Percentiles rank a stretch among this genome's conserved stretches.
These are phyloP conservation scores for Malurus alboscapulatus DNA, from an alignment of 2,113 vertebrate genomes.

Conservation along the genomic window DNA sequence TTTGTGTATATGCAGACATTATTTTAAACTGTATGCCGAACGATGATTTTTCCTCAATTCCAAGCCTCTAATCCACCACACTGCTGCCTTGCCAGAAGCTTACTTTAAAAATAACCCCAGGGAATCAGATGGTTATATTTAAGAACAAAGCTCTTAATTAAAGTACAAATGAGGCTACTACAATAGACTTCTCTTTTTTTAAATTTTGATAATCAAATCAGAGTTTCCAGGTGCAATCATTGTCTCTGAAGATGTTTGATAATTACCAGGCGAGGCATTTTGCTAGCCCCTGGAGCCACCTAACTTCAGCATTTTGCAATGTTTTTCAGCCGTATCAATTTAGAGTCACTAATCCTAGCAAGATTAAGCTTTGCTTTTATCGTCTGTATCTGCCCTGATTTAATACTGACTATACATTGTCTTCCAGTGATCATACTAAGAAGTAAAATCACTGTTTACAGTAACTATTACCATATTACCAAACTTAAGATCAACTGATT, in stretches of 20 bases:
- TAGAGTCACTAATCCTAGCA: conserved; percentile 44
- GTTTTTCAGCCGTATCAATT: background rate
- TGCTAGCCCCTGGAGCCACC: background rate
- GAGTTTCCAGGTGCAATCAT: conserved; percentile 37
- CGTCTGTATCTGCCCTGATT: background rate
- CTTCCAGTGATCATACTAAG: conserved; percentile 1
- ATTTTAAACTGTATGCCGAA: conserved; percentile 33
- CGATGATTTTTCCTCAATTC: conserved; percentile 18
- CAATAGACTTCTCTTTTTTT: background rate
- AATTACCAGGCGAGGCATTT: conserved; percentile 19
- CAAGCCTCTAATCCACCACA: conserved; percentile 39
- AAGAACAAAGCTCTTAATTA: conserved; percentile 67
- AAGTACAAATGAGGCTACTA: conserved; percentile 54
- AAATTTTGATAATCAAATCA: conserved; percentile 32
- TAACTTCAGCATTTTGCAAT: background rate
- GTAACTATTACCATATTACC: background rate
- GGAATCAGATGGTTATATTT: conserved; percentile 54
- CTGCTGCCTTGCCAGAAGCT: conserved; percentile 49
- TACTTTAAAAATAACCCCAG: conserved; percentile 62
- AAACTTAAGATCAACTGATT: background rate
- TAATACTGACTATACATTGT: conserved; percentile 39
- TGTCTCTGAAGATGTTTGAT: conserved; percentile 9
- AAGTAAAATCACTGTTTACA: conserved; percentile 6
- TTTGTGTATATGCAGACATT: conserved; percentile 14
- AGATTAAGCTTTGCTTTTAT: conserved; percentile 55